Base-by-base conservation (phyloP, 2,888 invertebrate genomes). In the Macrosoma leucophasiata region DNA sequence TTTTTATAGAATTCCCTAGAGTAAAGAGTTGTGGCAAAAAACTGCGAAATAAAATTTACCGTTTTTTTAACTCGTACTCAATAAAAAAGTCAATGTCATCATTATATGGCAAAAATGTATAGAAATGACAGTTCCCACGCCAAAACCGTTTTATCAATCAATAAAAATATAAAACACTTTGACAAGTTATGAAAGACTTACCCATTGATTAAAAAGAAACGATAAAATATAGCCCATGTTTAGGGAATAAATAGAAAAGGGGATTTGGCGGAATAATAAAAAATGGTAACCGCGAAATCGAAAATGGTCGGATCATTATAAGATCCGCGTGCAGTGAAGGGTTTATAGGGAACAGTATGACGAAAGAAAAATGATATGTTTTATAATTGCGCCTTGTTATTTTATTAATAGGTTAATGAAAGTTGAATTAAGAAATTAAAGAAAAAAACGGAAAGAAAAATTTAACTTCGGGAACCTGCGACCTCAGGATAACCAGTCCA, bases 121-220 rank as follows among this genome's bases (percentile, higher is more conserved):
- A 46, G 48, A 54, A 48, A 39, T 48, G 46, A 41, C 50, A 49
- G 52, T 81, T 81, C 79, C 62, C 82, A 78, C 79, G 69, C 50
- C 52, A 50, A 60, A 52, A 54, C 55, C 39, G 39, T 39, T 51
- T n/a, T n/a, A 57, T 44, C 56, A 56, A 71, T 73, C 66, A 65
- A 75, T 73, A 60, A 61, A 58, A 74, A 66, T 64, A 68, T 75
- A 75, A 77, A 78, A 79, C 74, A 75, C 58, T 81, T 78, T 79
- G 81, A 81, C 76, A 69, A 65, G 62, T 69, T 74, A 72, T 75
- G 71, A 74, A 70, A 64, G 69, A 73, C 58, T 58, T 53, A 63
- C 58, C 65, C 59, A 64, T 63, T 48, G 51, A 56, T 62, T 46
- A 52, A 43, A 41, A 48, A 38, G 38, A 35, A 48, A 50, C 47